phyloP scores from a whole-genome alignment of 1,140 invertebrate species.

The Ips nitidus region DNA sequence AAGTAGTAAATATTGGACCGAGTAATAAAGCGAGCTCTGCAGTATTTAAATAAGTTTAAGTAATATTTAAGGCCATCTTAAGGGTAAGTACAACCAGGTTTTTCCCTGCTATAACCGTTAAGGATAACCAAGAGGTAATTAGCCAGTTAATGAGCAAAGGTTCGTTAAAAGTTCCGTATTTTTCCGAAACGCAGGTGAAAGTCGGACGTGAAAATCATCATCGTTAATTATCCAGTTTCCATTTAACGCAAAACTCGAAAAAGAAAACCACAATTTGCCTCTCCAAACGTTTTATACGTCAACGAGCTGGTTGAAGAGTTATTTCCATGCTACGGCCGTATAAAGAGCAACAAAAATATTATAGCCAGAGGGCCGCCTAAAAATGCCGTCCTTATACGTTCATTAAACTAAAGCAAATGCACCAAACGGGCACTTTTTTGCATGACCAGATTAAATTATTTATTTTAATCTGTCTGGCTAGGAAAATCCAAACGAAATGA shows the following conservation, averaged over 20 bases:
- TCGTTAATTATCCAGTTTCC: slow-evolving; percentile 10
- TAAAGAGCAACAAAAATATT: neutral
- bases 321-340: too few species aligned
- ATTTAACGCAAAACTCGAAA: neutral
- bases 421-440: neutral
- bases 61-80: too few species aligned
- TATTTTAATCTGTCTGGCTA: slow-evolving; percentile 2
- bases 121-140: slow-evolving; percentile 18
- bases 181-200: slow-evolving; percentile 12
- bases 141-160: slow-evolving; percentile 16
- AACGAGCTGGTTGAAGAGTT: too few species aligned
- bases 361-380: neutral
- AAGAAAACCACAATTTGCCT: too few species aligned
- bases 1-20: too few species aligned
- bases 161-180: slow-evolving; percentile 17
- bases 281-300: too few species aligned
- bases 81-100: neutral
- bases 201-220: slow-evolving; percentile 1
- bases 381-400: neutral
- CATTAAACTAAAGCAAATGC: neutral
- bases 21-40: too few species aligned
- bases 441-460: neutral
- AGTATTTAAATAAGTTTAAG: too few species aligned
- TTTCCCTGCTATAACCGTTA: neutral
- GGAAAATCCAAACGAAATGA: neutral